These are phyloP conservation scores for Ctena decussata DNA, from an alignment of 2,888 invertebrate genomes.

Conservation along the genomic window DNA sequence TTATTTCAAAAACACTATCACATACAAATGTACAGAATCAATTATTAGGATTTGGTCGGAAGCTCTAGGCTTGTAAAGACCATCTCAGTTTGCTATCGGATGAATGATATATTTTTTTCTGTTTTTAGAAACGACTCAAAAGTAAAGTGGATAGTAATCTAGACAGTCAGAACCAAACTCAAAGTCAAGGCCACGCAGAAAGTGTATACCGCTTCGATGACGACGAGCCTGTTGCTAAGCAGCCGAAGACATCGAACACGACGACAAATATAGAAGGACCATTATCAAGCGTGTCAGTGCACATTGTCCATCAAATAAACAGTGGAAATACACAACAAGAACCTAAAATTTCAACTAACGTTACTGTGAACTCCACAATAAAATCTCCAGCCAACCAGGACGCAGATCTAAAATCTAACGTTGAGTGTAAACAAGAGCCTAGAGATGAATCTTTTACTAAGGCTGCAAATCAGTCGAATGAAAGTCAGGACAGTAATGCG, in stretches of 20 bases:
- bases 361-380: conserved; percentile 93
- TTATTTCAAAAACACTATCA: no score
- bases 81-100: no score
- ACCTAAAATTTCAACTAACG: conserved; percentile 91
- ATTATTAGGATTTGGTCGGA: no score
- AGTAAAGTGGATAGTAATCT: conserved; percentile 75
- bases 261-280: conserved; percentile 56
- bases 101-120: conserved; percentile 2
- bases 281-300: conserved; percentile 91
- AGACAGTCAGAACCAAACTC: conserved; percentile 50
- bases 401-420: conserved; percentile 73
- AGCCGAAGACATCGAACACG: conserved; percentile 50
- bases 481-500: conserved; percentile 67
- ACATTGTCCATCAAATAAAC: conserved; percentile 92
- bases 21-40: no score
- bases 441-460: conserved; percentile 71
- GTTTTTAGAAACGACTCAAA: conserved; percentile 79
- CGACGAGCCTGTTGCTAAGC: conserved; percentile 62
- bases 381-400: conserved; percentile 89
- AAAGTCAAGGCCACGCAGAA: conserved; percentile 62
- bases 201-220: conserved; percentile 77
- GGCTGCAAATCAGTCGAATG: conserved; percentile 53
- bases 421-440: conserved; percentile 90
- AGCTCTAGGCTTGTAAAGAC: no score
- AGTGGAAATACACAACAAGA: conserved; percentile 89